Percentiles rank a stretch among this genome's conserved stretches.
phyloP scores from a whole-genome alignment of 2,888 invertebrate genomes.

The Tenthredo notha region DNA sequence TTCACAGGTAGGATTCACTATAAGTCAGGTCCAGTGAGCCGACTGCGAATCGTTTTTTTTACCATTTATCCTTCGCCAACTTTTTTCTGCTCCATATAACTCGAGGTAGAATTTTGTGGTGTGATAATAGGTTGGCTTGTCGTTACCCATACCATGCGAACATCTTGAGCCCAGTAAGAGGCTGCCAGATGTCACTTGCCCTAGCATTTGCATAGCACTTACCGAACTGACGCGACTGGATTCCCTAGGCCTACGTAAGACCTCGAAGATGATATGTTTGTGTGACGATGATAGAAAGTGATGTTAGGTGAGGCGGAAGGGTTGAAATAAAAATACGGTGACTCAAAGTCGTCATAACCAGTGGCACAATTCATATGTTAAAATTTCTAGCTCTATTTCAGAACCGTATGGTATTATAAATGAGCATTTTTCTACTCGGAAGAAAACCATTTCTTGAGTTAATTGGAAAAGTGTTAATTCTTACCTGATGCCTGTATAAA shows the following conservation, averaged over 20 bases:
- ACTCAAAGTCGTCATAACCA: background rate
- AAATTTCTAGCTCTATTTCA: background rate
- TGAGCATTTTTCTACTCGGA: background rate
- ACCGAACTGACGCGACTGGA: background rate
- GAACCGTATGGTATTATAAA: background rate
- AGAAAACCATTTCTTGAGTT: background rate
- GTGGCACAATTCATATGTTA: constrained; percentile 12
- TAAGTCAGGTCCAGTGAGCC: background rate
- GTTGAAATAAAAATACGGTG: background rate
- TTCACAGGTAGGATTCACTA: background rate
- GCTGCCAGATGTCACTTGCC: constrained; percentile 31
- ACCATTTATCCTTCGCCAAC: background rate
- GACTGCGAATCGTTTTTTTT: background rate
- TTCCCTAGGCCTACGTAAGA: background rate
- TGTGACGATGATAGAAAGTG: constrained; percentile 8
- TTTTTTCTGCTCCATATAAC: background rate
- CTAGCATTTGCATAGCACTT: constrained; percentile 30
- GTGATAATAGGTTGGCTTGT: constrained; percentile 7
- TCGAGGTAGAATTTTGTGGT: background rate
- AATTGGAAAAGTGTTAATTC: background rate
- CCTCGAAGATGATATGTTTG: constrained; percentile 20
- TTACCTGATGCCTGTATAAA: background rate
- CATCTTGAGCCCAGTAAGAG: background rate
- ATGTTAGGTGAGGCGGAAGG: background rate
- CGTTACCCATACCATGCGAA: background rate